Base-by-base conservation (phyloP, 2,797 vertebrate species). In the Malacoraja senta region DNA sequence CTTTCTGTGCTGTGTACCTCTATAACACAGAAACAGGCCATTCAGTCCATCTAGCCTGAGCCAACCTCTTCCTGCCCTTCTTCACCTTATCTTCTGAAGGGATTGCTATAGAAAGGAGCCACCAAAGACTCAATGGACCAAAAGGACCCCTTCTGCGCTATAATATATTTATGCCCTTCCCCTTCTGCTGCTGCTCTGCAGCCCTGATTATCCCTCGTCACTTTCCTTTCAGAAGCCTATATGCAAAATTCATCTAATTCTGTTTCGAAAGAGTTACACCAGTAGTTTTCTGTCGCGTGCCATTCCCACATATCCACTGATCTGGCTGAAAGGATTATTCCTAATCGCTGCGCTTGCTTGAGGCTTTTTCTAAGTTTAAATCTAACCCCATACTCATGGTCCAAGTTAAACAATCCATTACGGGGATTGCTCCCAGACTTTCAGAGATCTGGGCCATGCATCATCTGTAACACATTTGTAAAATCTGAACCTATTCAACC, bases 401-500 rank as follows among this genome's bases (percentile, higher is more conserved):
- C 63, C 61, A 88, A 88, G n/a, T 88, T 88, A 88, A 68, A 88
- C 84, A 88, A 88, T 32, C 19, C 8, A 65, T 68, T 68, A 35
- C 19, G 35, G 63, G 61, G 12, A 77, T 19, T 29, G 21, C 93
- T 38, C 61, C 1, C 3, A 26, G 72, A 32, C 10, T 58, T 8
- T n/a, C 32, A 8, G 32, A 29, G 53, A 78, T 76, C 13, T 19
- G 61, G 17, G 74, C 63, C 74, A 58, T 65, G 72, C 79, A 81
- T 65, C 93, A 88, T 88, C 84, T 68, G 84, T 35, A 68, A 88
- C n/a, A 24, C 84, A 88, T 88, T 68, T 68, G 84, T 68, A 35
- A 88, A 9, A 35, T 68, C 32, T 88, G 84, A 65, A 68, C 65
- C 84, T 65, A 68, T 68, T 88, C 84, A 88, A 68, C 63, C 74